These are phyloP conservation scores for Carassius auratus DNA, from an alignment of 2,113 vertebrate species.

Conservation along the genomic window DNA sequence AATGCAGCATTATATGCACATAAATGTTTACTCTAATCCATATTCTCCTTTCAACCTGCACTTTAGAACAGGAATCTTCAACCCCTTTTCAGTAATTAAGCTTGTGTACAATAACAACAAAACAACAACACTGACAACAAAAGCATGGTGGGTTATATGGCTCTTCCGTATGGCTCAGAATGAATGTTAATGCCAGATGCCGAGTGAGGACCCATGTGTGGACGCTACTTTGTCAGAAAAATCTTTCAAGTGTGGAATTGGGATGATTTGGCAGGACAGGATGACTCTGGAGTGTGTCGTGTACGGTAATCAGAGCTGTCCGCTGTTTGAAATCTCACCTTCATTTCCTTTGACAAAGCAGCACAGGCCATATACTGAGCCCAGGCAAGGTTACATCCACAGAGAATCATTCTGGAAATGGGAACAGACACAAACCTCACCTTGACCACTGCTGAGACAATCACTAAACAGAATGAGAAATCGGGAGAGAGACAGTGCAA, in stretches of 20 bases:
- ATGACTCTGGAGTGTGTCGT: background rate
- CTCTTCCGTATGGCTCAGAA: background rate
- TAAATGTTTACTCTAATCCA: constrained; percentile 29
- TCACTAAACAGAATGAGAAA: too few relatives aligned
- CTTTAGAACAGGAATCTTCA: background rate
- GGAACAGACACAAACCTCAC: background rate
- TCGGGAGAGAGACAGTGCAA: background rate
- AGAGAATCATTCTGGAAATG: background rate
- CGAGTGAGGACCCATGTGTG: constrained; percentile 11
- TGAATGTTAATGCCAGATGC: constrained; percentile 17
- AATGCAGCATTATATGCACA: background rate
- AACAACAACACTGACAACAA: background rate
- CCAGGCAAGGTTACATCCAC: background rate
- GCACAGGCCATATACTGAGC: background rate
- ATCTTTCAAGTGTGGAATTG: constrained; percentile 27
- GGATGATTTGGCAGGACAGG: constrained; percentile 29
- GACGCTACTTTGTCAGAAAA: constrained; percentile 16
- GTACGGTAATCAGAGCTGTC: constrained; percentile 26
- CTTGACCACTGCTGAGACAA: constrained; percentile 4
- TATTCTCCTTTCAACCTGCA: constrained; percentile 29
- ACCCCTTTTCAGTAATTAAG: background rate
- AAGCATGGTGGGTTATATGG: background rate
- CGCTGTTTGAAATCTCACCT: constrained; percentile 32
- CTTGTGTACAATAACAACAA: background rate
- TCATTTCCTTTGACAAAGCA: constrained; percentile 28